Base-by-base conservation (phyloP, 1,140 invertebrate genomes). In the Xylocopa sonorina region DNA sequence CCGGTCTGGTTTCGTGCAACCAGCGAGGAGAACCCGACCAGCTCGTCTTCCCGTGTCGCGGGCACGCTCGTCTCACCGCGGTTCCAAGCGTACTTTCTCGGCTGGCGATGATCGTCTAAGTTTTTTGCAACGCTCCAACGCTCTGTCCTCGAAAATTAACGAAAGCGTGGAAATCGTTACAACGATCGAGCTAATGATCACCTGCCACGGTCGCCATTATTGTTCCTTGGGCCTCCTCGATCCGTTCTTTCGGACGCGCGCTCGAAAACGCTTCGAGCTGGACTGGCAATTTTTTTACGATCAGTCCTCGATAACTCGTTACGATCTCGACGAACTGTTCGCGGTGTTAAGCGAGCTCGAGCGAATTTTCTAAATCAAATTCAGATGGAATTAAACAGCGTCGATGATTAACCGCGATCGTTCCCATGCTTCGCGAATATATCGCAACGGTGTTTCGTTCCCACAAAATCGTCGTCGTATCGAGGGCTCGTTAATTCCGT, bases 1-100 rank as follows among this genome's bases (percentile, higher is more conserved):
- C 64, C 75, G 74, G 51, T 67, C 74, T 57, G 74, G 51, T 76
- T 69, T 51, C 53, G 55, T 48, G 43, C 46, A n/a, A n/a, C 21
- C 55, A 71, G n/a, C 62, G 38, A 24, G 24, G 24, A 32, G 66
- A 71, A 62, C 66, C 62, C 43, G 75, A 60, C 57, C 75, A 27
- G 53, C 43, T 43, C 75, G 53, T 78, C 66, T 62, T 77, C 55
- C 55, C 58, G 55, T 48, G 41, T 24, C 50, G 7, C 6, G 9
- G 9, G 18, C 18, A 34, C 43, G 38, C 7, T 16, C 32, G 46
- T n/a, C n/a, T n/a, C n/a, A n/a, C n/a, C n/a, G n/a, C n/a, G n/a
- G n/a, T n/a, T n/a, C n/a, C n/a, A n/a, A n/a, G n/a, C n/a, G n/a
- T n/a, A 57, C 74, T 76, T 67, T 76, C 74, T 66, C 74, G 27